Evolutionary conservation across 2,888 invertebrate species (phyloP), one percentile per base, ranked within the genome.

Genomic region (Entomobrya proxima): DNA sequence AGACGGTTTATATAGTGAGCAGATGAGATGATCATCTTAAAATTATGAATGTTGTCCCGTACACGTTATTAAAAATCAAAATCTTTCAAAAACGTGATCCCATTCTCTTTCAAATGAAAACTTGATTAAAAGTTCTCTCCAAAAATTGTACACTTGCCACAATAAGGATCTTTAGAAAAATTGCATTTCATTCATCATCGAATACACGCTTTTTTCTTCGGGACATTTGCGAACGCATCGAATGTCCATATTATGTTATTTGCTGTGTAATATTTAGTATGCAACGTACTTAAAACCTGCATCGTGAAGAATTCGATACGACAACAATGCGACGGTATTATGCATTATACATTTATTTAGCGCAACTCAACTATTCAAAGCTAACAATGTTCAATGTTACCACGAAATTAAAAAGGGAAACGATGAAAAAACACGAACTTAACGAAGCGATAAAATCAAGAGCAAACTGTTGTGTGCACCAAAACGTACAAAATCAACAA

Each of bases 31-130:
- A n/a, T n/a, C n/a, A n/a, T n/a, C n/a, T n/a, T n/a, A n/a, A n/a
- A n/a, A n/a, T n/a, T n/a, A n/a, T n/a, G n/a, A n/a, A n/a, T n/a
- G n/a, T n/a, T n/a, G n/a, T n/a, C n/a, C n/a, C 9, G n/a, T 47
- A 11, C 15, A 13, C 32, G 67, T 79, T 79, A 79, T 79, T 69
- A 79, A 79, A 79, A 79, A 50, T 79, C 69, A 44, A 79, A 79
- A 79, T 79, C 79, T 79, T 27, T 35, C 37, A 69, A 79, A 78
- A 79, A 79, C 79, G 79, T 79, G 79, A 79, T 79, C 50, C 79
- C 79, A 67, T 79, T 79, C 67, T 69, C 79, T 79, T 79, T 69
- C 47, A 52, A 67, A 79, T 79, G 79, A 79, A n/a, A n/a, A n/a
- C n/a, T 79, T 67, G 69, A 52, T 79, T 32, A 35, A 32, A 52